Percentiles rank a stretch among this genome's conserved stretches.
Evolutionary conservation across 2,888 invertebrate genomes (phyloP).

Genomic region (Shargacucullia verbasci): DNA sequence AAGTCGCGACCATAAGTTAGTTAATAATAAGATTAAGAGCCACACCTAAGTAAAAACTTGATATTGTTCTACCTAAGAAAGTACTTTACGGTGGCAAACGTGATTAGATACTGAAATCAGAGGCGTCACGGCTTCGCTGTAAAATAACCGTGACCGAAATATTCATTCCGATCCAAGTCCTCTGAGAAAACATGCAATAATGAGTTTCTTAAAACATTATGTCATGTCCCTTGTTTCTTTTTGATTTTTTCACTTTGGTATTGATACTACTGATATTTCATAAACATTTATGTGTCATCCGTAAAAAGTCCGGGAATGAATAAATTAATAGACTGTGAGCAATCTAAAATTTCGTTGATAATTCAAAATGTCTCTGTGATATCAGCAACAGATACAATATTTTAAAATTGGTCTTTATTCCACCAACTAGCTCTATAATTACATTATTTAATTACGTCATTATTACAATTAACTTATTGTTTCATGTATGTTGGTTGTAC

Average conservation of each 20-base stretch:
- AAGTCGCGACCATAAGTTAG: neutral
- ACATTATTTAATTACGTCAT: no score
- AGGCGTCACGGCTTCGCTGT: constrained; percentile 1
- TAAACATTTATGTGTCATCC: neutral
- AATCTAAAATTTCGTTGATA: no score
- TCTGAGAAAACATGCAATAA: no score
- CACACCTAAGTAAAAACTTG: constrained; percentile 14
- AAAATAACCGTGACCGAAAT: constrained; percentile 4
- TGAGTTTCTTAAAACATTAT: constrained; percentile 9
- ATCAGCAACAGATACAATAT: no score
- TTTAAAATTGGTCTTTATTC: no score
- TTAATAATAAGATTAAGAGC: constrained; percentile 15
- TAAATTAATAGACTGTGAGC: no score
- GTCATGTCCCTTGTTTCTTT: constrained; percentile 5
- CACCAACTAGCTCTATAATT: no score
- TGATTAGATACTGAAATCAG: constrained; percentile 24
- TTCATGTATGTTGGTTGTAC: no score
- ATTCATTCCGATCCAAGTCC: constrained; percentile 6
- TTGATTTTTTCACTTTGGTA: constrained; percentile 3
- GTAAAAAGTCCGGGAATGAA: constrained; percentile 1
- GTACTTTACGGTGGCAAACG: constrained; percentile 20
- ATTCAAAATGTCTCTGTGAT: no score
- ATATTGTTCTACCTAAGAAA: constrained; percentile 27
- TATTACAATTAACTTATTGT: no score
- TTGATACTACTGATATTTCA: constrained; percentile 4